Evolutionary conservation across 2,888 invertebrate species (phyloP).

Genomic region (Dolomedes plantarius): DNA sequence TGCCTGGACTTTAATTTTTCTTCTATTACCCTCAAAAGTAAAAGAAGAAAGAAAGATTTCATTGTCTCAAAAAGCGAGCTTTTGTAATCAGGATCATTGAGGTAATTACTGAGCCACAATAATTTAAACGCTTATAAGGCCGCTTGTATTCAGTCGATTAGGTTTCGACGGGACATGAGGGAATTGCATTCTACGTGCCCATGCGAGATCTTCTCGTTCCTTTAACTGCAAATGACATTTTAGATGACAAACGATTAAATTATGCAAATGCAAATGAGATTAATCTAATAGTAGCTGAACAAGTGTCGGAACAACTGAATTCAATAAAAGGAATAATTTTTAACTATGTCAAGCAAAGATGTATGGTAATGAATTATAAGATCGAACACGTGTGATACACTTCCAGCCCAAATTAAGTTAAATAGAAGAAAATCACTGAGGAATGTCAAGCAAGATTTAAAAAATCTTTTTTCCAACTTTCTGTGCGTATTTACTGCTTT

Average conservation of each 20-base stretch:
- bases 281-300: neutral
- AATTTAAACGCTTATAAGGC: neutral
- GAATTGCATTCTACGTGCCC: neutral
- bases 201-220: neutral
- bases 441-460: no score
- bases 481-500: no score
- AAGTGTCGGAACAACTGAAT: neutral
- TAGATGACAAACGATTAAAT: neutral
- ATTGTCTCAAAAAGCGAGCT: neutral
- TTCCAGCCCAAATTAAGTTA: neutral
- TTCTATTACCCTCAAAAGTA: no score
- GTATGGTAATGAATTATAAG: neutral
- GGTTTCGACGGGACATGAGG: neutral
- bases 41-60: no score
- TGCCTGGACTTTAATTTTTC: no score
- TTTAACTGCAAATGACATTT: conserved; percentile 3
- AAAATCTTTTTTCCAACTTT: no score
- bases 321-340: neutral
- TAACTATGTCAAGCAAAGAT: neutral
- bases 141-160: neutral
- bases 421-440: neutral
- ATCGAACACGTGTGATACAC: no score
- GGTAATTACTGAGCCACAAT: neutral
- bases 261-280: neutral
- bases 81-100: neutral